Percentiles rank a stretch among this genome's conserved stretches.
Evolutionary conservation across 2,888 invertebrate species (phyloP).

Genomic region (Sturmia bella): DNA sequence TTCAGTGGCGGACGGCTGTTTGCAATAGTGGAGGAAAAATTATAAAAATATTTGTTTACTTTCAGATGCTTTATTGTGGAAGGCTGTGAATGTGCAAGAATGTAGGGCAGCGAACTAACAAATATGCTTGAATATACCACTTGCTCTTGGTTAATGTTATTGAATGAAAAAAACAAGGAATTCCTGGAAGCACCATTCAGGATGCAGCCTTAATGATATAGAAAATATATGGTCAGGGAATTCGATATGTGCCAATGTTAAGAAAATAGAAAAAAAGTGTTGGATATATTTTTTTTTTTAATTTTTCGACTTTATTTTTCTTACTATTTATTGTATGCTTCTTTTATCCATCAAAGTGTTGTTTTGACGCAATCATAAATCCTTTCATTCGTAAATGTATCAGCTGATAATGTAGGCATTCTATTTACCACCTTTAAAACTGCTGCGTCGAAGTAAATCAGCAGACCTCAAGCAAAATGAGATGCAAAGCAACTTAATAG

Average conservation of each 20-base stretch:
- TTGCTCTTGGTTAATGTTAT: constrained; percentile 22
- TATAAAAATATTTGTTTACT: not conserved
- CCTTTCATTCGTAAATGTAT: constrained; percentile 48
- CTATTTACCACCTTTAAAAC: constrained; percentile 32
- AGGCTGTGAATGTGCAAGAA: constrained; percentile 11
- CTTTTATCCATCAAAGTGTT: constrained; percentile 36
- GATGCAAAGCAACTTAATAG: constrained; percentile 60
- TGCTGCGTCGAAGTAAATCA: constrained; percentile 4
- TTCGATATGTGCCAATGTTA: not conserved
- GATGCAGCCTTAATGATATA: constrained; percentile 9
- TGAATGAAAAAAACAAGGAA: not conserved
- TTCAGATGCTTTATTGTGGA: constrained; percentile 40
- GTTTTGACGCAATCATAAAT: constrained; percentile 61
- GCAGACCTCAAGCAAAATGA: constrained; percentile 17
- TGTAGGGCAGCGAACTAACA: constrained; percentile 54
- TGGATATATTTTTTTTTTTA: not conserved
- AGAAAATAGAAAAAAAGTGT: not conserved
- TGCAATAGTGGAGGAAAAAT: not conserved
- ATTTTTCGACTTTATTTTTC: not conserved
- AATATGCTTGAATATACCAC: not conserved
- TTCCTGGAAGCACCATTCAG: constrained; percentile 21
- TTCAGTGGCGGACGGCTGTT: constrained; percentile 19
- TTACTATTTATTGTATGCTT: constrained; percentile 50
- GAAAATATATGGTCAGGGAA: constrained; percentile 20
- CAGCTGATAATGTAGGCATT: too few species aligned